Base-by-base conservation (phyloP, 2,113 vertebrate genomes). In the Poecile atricapillus region DNA sequence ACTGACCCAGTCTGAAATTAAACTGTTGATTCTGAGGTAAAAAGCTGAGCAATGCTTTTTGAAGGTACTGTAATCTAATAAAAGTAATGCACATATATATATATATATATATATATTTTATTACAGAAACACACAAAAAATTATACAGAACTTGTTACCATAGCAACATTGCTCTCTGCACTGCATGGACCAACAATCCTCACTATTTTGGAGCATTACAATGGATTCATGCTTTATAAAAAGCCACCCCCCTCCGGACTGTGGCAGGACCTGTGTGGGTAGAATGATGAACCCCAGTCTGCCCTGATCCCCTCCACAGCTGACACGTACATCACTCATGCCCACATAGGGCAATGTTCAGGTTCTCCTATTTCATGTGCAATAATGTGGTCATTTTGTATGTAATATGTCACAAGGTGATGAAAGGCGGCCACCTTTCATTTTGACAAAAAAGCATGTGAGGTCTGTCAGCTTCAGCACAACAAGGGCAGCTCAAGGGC, bases 121-220 rank as follows among this genome's bases (percentile, higher is more conserved):
- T 86, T 94, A 75, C 76, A 94, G 92, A 92, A 92, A 81, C 76
- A 94, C 58, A 87, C 44, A 52, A 23, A 87, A 93, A 87, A 75
- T 56, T 11, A 84, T 71, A 90, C 88, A 55, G 77, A 90, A 75
- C 65, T 65, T 49, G 96, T 94, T 95, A 64, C 95, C 88, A 97
- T 96, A 94, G 96, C 86, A 94, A 97, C 96, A 92, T 86, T 49
- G 41, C 49, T 94, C 84, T 64, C 83, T 94, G 93, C 83, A 56
- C 83, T 87, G 60, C 94, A 92, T 0, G 28, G 92, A 87, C 92
- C 90, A 94, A 87, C 20, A 53, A n/a, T 73, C 70, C 74, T 94
- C 73, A 90, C 88, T 93, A 55, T 95, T 95, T 96, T 93, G 62
- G 65, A 93, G 90, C 86, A 56, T 90, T 87, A 76, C 69, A 94